Percentiles rank a stretch among this genome's conserved stretches.
Conservation (phyloP, 1,140 invertebrate genomes). For the Lordiphosa clarofinis region DNA sequence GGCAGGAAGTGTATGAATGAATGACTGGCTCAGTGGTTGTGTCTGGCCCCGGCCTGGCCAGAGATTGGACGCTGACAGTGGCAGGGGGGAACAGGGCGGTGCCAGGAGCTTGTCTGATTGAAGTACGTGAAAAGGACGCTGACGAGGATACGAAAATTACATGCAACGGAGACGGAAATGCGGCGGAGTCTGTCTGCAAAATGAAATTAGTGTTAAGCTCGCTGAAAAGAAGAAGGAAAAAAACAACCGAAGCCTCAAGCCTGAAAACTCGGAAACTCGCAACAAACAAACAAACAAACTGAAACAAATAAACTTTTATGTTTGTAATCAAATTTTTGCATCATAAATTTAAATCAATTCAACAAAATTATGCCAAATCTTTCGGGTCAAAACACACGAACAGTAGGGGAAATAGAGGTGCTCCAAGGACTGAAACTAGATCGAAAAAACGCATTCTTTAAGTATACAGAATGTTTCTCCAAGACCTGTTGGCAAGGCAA, state of each 20-base stretch:
- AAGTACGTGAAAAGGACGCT: slow-evolving; percentile 31
- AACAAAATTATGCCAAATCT: slow-evolving; percentile 1
- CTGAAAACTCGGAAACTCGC: background rate
- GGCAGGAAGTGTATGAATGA: slow-evolving; percentile 37
- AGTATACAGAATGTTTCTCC: too few relatives aligned
- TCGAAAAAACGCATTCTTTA: too few relatives aligned
- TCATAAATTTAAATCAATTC: slow-evolving; percentile 75
- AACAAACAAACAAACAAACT: slow-evolving; percentile 13
- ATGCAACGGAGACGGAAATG: slow-evolving; percentile 2
- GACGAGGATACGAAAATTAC: slow-evolving; percentile 24
- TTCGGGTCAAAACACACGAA: background rate
- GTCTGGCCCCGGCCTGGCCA: slow-evolving; percentile 11
- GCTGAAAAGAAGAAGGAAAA: slow-evolving; percentile 13
- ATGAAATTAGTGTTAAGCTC: slow-evolving; percentile 65
- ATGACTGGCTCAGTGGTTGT: slow-evolving; percentile 35
- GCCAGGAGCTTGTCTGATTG: slow-evolving; percentile 31
- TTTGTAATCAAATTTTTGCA: slow-evolving; percentile 66
- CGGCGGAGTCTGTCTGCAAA: slow-evolving; percentile 25
- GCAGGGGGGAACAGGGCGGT: slow-evolving; percentile 3
- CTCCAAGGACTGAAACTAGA: too few relatives aligned
- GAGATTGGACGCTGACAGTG: slow-evolving; percentile 7
- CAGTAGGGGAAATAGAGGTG: too few relatives aligned
- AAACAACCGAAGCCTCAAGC: slow-evolving; percentile 2
- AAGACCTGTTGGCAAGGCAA: too few relatives aligned
- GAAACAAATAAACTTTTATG: slow-evolving; percentile 75